Percentiles rank a stretch among this genome's conserved stretches.
phyloP scores from a whole-genome alignment of 2,888 invertebrate genomes.

The Myopa testacea region DNA sequence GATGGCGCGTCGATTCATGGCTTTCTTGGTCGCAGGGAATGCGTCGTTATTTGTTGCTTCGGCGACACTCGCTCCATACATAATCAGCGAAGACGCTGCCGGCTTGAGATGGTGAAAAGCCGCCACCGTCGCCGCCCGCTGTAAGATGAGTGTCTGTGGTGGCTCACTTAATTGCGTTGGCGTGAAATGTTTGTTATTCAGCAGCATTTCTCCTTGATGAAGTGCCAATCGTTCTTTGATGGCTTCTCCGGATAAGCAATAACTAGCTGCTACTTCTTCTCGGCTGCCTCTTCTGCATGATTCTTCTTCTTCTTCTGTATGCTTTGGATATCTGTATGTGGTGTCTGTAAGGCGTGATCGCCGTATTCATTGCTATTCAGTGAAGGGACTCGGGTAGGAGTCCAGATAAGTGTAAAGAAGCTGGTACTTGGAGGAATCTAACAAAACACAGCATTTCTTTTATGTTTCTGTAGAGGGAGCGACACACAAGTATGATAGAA shows the following conservation, averaged over 20 bases:
- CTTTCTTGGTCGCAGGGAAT: conserved; percentile 1
- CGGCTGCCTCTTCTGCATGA: not conserved
- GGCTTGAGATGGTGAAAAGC: conserved; percentile 45
- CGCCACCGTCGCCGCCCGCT: conserved; percentile 49
- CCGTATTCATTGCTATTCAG: conserved; percentile 6
- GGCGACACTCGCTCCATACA: conserved; percentile 43
- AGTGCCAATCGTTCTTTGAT: conserved; percentile 62
- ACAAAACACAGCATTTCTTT: too few relatives aligned
- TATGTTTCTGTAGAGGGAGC: too few relatives aligned
- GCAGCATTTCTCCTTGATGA: conserved; percentile 53
- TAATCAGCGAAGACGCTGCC: conserved; percentile 37
- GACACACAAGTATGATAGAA: too few relatives aligned
- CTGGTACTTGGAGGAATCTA: too few relatives aligned
- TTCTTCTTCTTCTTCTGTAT: not conserved
- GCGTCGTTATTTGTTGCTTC: conserved; percentile 31
- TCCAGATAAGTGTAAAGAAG: not conserved
- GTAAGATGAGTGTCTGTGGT: conserved; percentile 28
- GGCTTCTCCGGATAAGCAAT: conserved; percentile 58
- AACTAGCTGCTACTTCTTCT: not conserved
- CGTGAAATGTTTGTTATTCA: conserved; percentile 42
- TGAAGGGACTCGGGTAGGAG: not conserved
- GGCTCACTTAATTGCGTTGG: conserved; percentile 22
- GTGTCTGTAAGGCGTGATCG: not conserved
- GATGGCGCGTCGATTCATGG: conserved; percentile 12
- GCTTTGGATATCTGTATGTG: too few relatives aligned